Conservation (phyloP, 2,113 vertebrate genomes). For the Semnornis frantzii region DNA sequence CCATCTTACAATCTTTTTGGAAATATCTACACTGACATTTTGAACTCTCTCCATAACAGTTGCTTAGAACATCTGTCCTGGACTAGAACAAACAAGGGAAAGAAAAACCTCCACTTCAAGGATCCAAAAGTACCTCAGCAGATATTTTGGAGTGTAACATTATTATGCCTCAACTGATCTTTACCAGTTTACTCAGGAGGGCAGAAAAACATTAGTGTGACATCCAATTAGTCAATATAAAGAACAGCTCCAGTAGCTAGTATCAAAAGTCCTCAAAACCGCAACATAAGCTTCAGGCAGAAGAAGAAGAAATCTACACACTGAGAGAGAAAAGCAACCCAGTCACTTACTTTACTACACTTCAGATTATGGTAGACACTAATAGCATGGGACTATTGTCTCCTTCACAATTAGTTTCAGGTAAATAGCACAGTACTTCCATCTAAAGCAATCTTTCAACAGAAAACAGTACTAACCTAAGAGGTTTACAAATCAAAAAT, state of each 20-base stretch:
- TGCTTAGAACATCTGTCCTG: conserved; percentile 52
- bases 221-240: conserved; percentile 56
- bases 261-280: conserved; percentile 54
- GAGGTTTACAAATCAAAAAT: conserved; percentile 61
- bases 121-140: conserved; percentile 23
- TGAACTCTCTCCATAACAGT: conserved; percentile 40
- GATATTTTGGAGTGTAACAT: conserved; percentile 42
- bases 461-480: conserved; percentile 59
- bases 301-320: conserved; percentile 65
- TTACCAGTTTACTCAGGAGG: not conserved
- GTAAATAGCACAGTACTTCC: conserved; percentile 43
- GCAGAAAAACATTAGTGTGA: conserved; percentile 58
- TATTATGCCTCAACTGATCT: conserved; percentile 22
- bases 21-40: conserved; percentile 44
- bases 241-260: conserved; percentile 54
- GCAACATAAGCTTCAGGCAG: conserved; percentile 72
- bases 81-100: conserved; percentile 45
- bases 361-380: conserved; percentile 54
- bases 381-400: conserved; percentile 21
- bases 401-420: conserved; percentile 43
- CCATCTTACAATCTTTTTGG: not conserved
- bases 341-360: conserved; percentile 51
- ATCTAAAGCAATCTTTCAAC: conserved; percentile 42
- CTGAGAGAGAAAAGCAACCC: conserved; percentile 34
- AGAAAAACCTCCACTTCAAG: conserved; percentile 52